Evolutionary conservation across 2,113 vertebrate species (phyloP).

Genomic region (Pristiophorus japonicus): DNA sequence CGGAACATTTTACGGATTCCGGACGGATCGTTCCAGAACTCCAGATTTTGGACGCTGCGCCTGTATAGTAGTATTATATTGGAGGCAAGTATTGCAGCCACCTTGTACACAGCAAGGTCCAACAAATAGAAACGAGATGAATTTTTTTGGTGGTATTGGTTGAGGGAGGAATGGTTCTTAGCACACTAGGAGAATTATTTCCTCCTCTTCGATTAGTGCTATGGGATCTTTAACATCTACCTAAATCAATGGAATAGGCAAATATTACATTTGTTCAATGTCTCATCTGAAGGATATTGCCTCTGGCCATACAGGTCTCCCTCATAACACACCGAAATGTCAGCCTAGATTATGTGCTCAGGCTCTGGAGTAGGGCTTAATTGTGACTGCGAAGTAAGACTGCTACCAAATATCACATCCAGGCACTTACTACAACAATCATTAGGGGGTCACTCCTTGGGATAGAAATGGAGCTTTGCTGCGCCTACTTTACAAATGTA

Average conservation of each 20-base stretch:
- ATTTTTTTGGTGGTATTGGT: too few relatives aligned
- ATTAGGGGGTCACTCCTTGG: not conserved
- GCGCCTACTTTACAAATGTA: not conserved
- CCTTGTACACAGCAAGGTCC: too few relatives aligned
- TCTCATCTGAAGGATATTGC: not conserved
- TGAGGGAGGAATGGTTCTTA: too few relatives aligned
- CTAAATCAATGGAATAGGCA: too few relatives aligned
- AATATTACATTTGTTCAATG: not conserved
- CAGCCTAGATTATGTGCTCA: not conserved
- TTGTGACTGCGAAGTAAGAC: not conserved
- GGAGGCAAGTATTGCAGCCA: too few relatives aligned
- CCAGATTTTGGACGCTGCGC: too few relatives aligned
- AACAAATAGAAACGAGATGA: too few relatives aligned
- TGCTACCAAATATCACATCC: not conserved
- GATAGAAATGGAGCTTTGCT: not conserved
- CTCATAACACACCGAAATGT: not conserved
- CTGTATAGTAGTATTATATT: too few relatives aligned
- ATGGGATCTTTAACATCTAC: not conserved
- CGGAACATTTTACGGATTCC: too few relatives aligned
- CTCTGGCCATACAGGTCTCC: not conserved
- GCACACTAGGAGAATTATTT: too few relatives aligned
- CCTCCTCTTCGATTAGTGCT: too few relatives aligned
- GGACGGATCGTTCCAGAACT: too few relatives aligned
- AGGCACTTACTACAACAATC: not conserved
- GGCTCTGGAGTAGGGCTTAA: not conserved